These are phyloP conservation scores for Tenodera sinensis DNA, from an alignment of 2,888 invertebrate species.

Conservation along the genomic window DNA sequence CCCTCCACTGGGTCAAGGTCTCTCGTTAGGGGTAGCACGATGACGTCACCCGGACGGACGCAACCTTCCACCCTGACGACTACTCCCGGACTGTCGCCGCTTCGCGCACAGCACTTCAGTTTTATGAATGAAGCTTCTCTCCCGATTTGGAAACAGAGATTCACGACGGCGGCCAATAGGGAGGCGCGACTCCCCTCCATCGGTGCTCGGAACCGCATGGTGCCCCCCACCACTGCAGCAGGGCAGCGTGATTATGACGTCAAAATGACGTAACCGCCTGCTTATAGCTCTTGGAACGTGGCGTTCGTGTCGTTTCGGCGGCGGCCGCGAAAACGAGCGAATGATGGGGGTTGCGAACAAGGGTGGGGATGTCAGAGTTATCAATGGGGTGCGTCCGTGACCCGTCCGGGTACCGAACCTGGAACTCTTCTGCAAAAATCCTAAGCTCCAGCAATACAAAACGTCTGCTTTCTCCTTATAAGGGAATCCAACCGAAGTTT, in stretches of 20 bases:
- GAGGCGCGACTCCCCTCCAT: constrained; percentile 39
- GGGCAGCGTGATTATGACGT: constrained; percentile 32
- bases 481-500: constrained; percentile 38
- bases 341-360: neutral
- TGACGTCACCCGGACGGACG: constrained; percentile 24
- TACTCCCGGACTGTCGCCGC: constrained; percentile 58
- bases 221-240: constrained; percentile 26
- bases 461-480: constrained; percentile 34
- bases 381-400: neutral
- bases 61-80: constrained; percentile 39
- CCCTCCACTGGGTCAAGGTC: neutral
- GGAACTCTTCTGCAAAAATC: neutral
- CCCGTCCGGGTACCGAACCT: neutral
- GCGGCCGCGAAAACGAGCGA: neutral
- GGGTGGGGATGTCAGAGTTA: neutral
- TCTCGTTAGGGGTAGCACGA: neutral
- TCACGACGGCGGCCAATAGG: constrained; percentile 53
- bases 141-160: constrained; percentile 78
- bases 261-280: constrained; percentile 35
- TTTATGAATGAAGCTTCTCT: constrained; percentile 82
- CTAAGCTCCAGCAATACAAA: neutral
- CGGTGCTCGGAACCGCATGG: constrained; percentile 18
- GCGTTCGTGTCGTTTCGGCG: neutral
- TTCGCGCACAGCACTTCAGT: constrained; percentile 66
- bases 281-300: constrained; percentile 30